Base-by-base conservation (phyloP, 2,797 vertebrate genomes). In the Arctocebus calabarensis region DNA sequence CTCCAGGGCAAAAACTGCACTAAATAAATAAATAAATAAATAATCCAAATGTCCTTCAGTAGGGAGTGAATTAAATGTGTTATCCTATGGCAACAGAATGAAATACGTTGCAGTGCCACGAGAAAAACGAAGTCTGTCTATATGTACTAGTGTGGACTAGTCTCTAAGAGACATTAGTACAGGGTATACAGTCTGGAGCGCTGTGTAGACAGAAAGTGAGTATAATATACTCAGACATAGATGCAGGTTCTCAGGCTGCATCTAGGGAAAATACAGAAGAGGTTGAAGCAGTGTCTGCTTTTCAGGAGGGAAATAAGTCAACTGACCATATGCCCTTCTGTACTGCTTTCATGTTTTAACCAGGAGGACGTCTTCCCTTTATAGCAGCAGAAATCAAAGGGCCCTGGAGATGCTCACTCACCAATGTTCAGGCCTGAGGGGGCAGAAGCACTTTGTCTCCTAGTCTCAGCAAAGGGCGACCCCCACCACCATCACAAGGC, bases 41-140 rank as follows among this genome's bases (percentile, higher is more conserved):
- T 1, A 57, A 68, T 40, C 17, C 75, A 55, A 55, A 22, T 11
- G 73, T 66, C 73, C 66, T 91, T 96, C 90, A 61, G 64, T 25
- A 84, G 75, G 73, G 74, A 95, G 88, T 96, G 74, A 94, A 97
- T 88, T 92, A 90, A 92, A 77, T 34, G 37, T 3, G 79, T 84
- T 52, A 70, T 40, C 79, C 78, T 43, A 71, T 57, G 71, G 37
- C 32, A 83, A 55, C 34, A 45, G 34, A 70, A 66, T 90, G 43
- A 70, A 34, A 55, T 25, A 57, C 9, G 32, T 11, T 29, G 37
- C 37, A 17, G 7, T 61, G 9, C 23, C 25, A 2, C 62, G 77
- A 74, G 25, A n/a, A 95, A 43, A 82, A 73, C 66, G 16, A 81
- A 85, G 27, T 71, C 62, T 94, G 88, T 85, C 74, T 55, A 14